Evolutionary conservation across 2,113 vertebrate genomes (phyloP).

Genomic region (Rhipidura dahli): DNA sequence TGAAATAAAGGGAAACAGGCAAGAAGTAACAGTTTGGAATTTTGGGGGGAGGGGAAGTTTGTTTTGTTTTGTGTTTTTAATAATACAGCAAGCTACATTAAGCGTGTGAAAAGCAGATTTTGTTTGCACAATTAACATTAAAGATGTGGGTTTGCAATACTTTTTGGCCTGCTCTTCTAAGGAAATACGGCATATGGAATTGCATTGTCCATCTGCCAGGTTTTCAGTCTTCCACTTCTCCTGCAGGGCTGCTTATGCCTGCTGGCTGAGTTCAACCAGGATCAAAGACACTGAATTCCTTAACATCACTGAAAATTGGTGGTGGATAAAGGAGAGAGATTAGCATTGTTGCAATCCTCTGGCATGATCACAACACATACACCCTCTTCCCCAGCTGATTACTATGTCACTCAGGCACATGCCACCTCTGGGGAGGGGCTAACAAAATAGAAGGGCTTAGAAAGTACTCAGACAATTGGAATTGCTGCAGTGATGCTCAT

Average conservation of each 20-base stretch:
- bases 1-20: neutral
- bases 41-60: too few species aligned
- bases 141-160: neutral
- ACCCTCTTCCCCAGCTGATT: neutral
- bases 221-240: neutral
- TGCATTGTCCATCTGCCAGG: neutral
- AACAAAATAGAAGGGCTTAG: neutral
- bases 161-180: neutral
- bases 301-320: neutral
- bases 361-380: neutral
- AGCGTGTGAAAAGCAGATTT: neutral
- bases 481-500: neutral
- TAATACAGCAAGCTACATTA: neutral
- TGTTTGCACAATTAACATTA: neutral
- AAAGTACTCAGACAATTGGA: neutral
- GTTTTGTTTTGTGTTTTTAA: neutral
- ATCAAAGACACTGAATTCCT: neutral
- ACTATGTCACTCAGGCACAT: neutral
- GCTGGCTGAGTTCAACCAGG: neutral
- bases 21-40: neutral
- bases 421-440: neutral
- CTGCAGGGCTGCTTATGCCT: neutral
- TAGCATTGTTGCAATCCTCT: neutral
- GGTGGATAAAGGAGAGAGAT: neutral
- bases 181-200: neutral